These are phyloP conservation scores for Himalopsyche anomala DNA, from an alignment of 2,888 invertebrate genomes.

Conservation along the genomic window DNA sequence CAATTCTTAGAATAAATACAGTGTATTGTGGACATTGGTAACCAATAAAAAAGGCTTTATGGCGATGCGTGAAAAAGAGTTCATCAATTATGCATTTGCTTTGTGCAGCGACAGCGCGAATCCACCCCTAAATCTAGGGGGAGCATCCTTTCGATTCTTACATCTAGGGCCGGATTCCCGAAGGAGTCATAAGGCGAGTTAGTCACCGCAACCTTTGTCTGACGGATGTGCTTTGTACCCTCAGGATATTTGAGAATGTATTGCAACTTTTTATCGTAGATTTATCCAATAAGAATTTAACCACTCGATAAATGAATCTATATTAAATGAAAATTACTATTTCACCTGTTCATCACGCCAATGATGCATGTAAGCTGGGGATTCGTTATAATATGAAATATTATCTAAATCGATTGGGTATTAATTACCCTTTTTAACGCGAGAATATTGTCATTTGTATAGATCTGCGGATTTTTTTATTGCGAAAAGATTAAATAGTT, in stretches of 20 bases:
- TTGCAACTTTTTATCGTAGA: too few relatives aligned
- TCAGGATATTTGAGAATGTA: neutral
- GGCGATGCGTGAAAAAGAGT: conserved; percentile 8
- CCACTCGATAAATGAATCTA: too few relatives aligned
- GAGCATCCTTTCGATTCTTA: conserved; percentile 23
- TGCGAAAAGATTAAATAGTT: too few relatives aligned
- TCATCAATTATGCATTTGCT: conserved; percentile 59
- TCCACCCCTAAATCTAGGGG: conserved; percentile 47
- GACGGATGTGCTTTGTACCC: neutral
- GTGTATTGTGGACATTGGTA: neutral
- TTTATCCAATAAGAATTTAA: too few relatives aligned
- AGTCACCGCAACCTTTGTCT: conserved; percentile 59
- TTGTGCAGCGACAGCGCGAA: conserved; percentile 64
- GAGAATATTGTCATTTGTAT: too few relatives aligned
- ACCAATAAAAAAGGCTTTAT: conserved; percentile 7
- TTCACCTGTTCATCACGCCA: too few relatives aligned
- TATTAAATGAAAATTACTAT: too few relatives aligned
- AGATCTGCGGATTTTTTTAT: too few relatives aligned
- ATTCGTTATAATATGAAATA: too few relatives aligned
- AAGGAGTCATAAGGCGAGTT: conserved; percentile 61
- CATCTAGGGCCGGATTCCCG: conserved; percentile 46
- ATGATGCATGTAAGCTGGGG: too few relatives aligned
- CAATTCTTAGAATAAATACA: conserved; percentile 38
- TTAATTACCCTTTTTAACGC: too few relatives aligned
- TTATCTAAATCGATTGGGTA: too few relatives aligned